phyloP scores from a whole-genome alignment of 2,888 invertebrate genomes.

The Drosophila yooni region DNA sequence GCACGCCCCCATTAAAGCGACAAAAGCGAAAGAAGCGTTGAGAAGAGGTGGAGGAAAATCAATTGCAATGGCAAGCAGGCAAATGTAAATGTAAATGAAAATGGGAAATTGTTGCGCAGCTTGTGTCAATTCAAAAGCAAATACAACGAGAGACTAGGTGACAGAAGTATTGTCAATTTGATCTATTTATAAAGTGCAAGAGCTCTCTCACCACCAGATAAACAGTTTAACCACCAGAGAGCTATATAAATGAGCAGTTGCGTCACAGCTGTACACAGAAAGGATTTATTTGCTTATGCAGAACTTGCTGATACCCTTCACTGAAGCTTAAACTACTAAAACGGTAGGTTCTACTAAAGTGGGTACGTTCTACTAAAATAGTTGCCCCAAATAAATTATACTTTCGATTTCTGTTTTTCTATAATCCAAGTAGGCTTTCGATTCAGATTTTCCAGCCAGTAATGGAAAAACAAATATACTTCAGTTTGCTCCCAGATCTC shows the following conservation, averaged over 20 bases:
- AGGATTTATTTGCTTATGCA: neutral
- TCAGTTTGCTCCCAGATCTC: conserved; percentile 3
- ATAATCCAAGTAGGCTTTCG: neutral
- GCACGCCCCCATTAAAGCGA: conserved; percentile 58
- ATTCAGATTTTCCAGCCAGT: neutral
- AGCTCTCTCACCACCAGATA: conserved; percentile 1
- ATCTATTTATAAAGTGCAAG: conserved; percentile 60
- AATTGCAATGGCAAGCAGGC: conserved; percentile 40
- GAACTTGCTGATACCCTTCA: neutral
- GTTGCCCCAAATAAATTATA: neutral
- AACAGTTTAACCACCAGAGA: conserved; percentile 11
- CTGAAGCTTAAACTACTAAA: neutral
- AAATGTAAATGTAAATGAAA: conserved; percentile 50
- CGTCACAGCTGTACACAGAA: neutral
- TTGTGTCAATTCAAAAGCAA: conserved; percentile 65
- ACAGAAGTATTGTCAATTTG: conserved; percentile 56
- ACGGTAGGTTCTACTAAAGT: neutral
- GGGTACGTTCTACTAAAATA: neutral
- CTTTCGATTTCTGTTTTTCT: neutral
- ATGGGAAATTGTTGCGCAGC: conserved; percentile 43
- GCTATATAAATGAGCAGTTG: conserved; percentile 1
- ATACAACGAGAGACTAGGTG: conserved; percentile 40
- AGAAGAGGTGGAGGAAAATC: conserved; percentile 39
- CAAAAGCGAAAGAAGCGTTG: conserved; percentile 22
- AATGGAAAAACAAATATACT: neutral